phyloP scores from a whole-genome alignment of 2,888 invertebrate genomes.

The Ophioninae sp. region DNA sequence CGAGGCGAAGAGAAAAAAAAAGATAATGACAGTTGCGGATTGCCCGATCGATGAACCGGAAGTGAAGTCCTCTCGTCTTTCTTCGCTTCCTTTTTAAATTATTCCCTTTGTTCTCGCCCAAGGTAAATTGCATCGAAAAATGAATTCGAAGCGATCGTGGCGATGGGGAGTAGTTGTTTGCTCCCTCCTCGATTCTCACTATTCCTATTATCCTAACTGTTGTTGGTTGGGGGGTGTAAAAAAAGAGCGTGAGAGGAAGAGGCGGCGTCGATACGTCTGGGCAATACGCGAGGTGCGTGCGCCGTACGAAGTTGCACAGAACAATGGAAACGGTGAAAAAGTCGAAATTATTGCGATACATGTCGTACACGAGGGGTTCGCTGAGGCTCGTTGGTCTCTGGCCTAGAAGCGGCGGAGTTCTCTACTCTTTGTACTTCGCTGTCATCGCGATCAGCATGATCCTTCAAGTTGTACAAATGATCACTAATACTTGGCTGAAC shows the following conservation, averaged over 20 bases:
- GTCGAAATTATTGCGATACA: conserved; percentile 49
- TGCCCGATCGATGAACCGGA: conserved; percentile 21
- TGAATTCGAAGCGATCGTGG: background rate
- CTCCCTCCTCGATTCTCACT: background rate
- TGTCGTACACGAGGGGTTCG: conserved; percentile 57
- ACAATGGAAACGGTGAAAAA: conserved; percentile 22
- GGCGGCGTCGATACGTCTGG: background rate
- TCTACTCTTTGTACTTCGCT: conserved; percentile 49
- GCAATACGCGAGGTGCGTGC: background rate
- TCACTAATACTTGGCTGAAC: conserved; percentile 54
- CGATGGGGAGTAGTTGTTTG: background rate
- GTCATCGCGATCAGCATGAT: conserved; percentile 43
- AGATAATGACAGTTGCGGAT: conserved; percentile 44
- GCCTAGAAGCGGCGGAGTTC: conserved; percentile 44
- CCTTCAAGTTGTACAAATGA: conserved; percentile 54
- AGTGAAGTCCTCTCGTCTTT: conserved; percentile 9
- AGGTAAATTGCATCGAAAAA: conserved; percentile 31
- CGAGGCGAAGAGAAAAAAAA: background rate
- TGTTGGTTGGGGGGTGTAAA: background rate
- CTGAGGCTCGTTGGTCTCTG: conserved; percentile 58
- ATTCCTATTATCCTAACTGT: background rate
- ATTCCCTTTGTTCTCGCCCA: conserved; percentile 16
- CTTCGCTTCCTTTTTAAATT: background rate
- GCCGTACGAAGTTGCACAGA: too few relatives aligned
- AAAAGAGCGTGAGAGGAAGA: background rate